Evolutionary conservation across 2,797 vertebrate species (phyloP).

Genomic region (Calcarius lapponicus): DNA sequence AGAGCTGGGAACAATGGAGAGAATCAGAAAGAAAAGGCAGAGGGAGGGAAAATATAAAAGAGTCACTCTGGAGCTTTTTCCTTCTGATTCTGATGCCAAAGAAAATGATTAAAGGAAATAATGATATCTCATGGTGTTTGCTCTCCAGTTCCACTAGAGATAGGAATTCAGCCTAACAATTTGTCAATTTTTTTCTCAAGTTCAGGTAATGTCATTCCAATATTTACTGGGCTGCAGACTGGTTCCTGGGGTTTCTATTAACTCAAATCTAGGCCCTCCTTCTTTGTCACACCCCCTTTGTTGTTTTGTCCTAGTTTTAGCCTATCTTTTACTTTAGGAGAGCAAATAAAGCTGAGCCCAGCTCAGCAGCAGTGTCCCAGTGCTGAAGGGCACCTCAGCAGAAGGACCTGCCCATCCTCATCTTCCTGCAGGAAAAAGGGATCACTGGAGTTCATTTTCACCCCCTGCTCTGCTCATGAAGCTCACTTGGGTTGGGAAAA

Average conservation of each 20-base stretch:
- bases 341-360: neutral
- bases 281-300: neutral
- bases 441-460: neutral
- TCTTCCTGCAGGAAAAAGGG: neutral
- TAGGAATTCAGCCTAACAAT: slow-evolving; percentile 41
- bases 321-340: neutral
- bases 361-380: neutral
- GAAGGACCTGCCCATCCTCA: neutral
- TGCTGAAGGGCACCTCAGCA: neutral
- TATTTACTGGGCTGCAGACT: neutral
- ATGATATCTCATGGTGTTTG: slow-evolving; percentile 30
- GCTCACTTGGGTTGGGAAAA: neutral
- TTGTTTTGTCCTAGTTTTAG: neutral
- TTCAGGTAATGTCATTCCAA: slow-evolving; percentile 37
- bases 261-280: neutral
- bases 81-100: slow-evolving; percentile 49
- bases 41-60: slow-evolving; percentile 40
- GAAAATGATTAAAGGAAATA: slow-evolving; percentile 57
- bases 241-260: neutral
- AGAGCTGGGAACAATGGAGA: slow-evolving; percentile 43
- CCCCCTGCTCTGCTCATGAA: neutral
- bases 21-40: slow-evolving; percentile 35
- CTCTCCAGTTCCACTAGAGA: slow-evolving; percentile 11
- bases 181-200: neutral
- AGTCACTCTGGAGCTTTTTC: slow-evolving; percentile 19